Evolutionary conservation across 2,113 vertebrate species (phyloP).

Genomic region (Anarrhichthys ocellatus): DNA sequence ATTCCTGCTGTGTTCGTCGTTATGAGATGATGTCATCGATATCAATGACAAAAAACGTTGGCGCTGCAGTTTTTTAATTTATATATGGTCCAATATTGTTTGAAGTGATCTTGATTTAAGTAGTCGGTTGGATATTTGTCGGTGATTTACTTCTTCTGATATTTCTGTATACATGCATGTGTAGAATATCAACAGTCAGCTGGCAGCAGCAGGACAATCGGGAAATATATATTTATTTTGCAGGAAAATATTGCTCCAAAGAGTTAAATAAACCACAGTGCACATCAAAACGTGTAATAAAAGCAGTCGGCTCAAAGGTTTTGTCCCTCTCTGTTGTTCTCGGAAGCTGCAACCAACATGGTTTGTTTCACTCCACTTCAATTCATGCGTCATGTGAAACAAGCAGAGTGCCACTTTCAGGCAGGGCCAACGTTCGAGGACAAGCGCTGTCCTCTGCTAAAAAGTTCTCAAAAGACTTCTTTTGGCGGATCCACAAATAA

Average conservation of each 20-base stretch:
- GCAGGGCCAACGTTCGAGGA: background rate
- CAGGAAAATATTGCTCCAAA: background rate
- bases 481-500: constrained; percentile 5
- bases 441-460: constrained; percentile 2
- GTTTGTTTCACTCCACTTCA: constrained; percentile 10
- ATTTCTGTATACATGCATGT: background rate
- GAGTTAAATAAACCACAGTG: background rate
- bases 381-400: background rate
- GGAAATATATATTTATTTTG: background rate
- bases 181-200: background rate
- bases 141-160: background rate
- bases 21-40: no score
- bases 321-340: background rate
- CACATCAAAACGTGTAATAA: background rate
- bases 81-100: background rate
- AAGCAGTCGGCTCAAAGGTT: background rate
- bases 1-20: no score
- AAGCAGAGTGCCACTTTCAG: constrained; percentile 6
- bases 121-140: no score
- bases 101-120: no score
- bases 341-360: background rate
- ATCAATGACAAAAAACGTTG: no score
- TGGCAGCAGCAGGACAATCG: background rate
- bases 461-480: background rate
- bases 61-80: background rate